Evolutionary conservation across 1,140 invertebrate species (phyloP).

Genomic region (Hypsibius dujardini): DNA sequence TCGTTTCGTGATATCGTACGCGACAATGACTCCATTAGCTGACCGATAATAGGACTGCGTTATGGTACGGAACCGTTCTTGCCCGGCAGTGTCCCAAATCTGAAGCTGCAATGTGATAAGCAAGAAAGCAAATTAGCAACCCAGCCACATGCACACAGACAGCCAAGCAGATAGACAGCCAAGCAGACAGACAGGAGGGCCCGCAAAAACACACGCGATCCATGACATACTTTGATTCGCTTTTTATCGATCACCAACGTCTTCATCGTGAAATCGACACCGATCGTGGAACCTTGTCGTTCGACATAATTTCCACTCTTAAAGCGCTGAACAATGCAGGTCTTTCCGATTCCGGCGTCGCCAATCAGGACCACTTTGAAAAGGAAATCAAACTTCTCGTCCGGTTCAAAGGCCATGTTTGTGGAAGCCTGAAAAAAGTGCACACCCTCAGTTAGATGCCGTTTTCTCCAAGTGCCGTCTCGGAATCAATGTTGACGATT

Average conservation of each 20-base stretch:
- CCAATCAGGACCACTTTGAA: slow-evolving; percentile 68
- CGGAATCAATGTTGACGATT: too few species aligned
- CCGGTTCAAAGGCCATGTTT: slow-evolving; percentile 26
- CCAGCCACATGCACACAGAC: neutral
- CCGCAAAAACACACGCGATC: neutral
- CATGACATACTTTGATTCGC: slow-evolving; percentile 58
- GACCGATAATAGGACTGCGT: slow-evolving; percentile 44
- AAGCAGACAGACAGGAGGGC: neutral
- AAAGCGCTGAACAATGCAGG: slow-evolving; percentile 71
- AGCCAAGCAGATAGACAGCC: slow-evolving; percentile 19
- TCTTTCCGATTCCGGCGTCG: slow-evolving; percentile 64
- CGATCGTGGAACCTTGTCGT: slow-evolving; percentile 78
- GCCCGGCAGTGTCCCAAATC: slow-evolving; percentile 87
- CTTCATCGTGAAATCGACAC: slow-evolving; percentile 93
- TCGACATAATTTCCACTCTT: slow-evolving; percentile 81
- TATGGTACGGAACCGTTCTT: slow-evolving; percentile 57
- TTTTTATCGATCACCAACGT: slow-evolving; percentile 75
- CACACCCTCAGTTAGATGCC: too few species aligned
- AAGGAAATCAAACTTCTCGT: slow-evolving; percentile 56
- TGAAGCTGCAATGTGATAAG: slow-evolving; percentile 47
- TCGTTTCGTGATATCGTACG: slow-evolving; percentile 82
- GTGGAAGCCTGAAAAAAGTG: too few species aligned
- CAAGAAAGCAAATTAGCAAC: neutral
- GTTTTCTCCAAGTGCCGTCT: too few species aligned
- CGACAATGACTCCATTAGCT: slow-evolving; percentile 42